These are phyloP conservation scores for Drosophila kanapiae DNA, from an alignment of 1,140 invertebrate species.

Conservation along the genomic window DNA sequence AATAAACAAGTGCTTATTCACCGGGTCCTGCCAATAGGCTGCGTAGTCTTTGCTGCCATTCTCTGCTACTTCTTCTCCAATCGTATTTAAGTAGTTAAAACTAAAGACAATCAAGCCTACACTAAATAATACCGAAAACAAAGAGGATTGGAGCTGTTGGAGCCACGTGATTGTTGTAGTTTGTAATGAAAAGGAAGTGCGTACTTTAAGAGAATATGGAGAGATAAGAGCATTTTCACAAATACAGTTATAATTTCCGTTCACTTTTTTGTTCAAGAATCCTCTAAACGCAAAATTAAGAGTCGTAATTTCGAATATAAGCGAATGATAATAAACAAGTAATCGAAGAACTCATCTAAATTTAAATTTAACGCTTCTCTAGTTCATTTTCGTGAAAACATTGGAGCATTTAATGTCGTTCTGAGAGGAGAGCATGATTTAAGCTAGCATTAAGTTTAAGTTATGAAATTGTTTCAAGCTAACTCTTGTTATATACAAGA, in stretches of 20 bases:
- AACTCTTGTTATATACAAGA: background rate
- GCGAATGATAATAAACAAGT: constrained; percentile 31
- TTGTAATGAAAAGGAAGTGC: constrained; percentile 8
- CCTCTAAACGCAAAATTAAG: constrained; percentile 57
- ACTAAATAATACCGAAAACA: background rate
- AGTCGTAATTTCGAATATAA: constrained; percentile 60
- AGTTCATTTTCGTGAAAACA: background rate
- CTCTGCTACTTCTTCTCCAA: constrained; percentile 68
- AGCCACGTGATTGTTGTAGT: constrained; percentile 15
- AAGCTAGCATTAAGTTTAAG: background rate
- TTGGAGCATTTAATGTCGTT: constrained; percentile 3
- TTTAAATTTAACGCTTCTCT: background rate
- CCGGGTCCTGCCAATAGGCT: constrained; percentile 56
- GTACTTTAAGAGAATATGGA: background rate
- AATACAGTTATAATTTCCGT: constrained; percentile 45
- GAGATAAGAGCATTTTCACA: constrained; percentile 45
- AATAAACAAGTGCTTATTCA: constrained; percentile 28
- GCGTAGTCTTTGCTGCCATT: constrained; percentile 61
- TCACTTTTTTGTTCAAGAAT: constrained; percentile 44
- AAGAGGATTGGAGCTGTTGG: constrained; percentile 7
- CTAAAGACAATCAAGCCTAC: constrained; percentile 13
- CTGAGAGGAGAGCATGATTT: background rate
- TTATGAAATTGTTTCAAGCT: background rate
- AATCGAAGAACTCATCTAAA: constrained; percentile 1
- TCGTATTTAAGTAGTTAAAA: constrained; percentile 49